Evolutionary conservation across 2,888 invertebrate genomes (phyloP).

Genomic region (Dichetophora obliterata): DNA sequence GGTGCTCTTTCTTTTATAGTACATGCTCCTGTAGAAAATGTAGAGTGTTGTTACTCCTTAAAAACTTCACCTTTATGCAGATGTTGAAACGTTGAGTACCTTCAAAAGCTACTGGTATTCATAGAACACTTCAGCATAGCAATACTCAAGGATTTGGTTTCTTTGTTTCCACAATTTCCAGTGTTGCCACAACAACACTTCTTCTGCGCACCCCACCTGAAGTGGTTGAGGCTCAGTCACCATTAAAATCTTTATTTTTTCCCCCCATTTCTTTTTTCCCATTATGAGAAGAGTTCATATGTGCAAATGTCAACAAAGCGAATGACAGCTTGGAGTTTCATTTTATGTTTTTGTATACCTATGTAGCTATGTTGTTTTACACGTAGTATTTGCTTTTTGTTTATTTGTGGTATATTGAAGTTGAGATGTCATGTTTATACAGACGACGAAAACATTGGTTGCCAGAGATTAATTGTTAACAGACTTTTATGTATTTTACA

Average conservation of each 20-base stretch:
- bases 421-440: slow-evolving; percentile 7
- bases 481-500: slow-evolving; percentile 8
- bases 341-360: slow-evolving; percentile 3
- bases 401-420: slow-evolving; percentile 9
- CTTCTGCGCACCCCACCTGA: too few species aligned
- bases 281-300: slow-evolving; percentile 13
- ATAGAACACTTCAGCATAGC: too few species aligned
- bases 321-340: slow-evolving; percentile 23
- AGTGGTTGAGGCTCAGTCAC: too few species aligned
- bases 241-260: not conserved
- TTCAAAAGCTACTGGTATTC: too few species aligned
- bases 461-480: slow-evolving; percentile 22
- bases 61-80: too few species aligned
- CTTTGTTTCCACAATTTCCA: too few species aligned
- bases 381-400: not conserved
- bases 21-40: too few species aligned
- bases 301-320: slow-evolving; percentile 19
- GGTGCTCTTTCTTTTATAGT: too few species aligned
- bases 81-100: too few species aligned
- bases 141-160: too few species aligned
- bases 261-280: not conserved
- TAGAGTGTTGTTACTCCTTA: too few species aligned
- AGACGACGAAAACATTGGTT: slow-evolving; percentile 9
- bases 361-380: not conserved
- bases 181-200: too few species aligned